These are phyloP conservation scores for Gadopsis marmoratus DNA, from an alignment of 2,797 vertebrate species.

Conservation along the genomic window DNA sequence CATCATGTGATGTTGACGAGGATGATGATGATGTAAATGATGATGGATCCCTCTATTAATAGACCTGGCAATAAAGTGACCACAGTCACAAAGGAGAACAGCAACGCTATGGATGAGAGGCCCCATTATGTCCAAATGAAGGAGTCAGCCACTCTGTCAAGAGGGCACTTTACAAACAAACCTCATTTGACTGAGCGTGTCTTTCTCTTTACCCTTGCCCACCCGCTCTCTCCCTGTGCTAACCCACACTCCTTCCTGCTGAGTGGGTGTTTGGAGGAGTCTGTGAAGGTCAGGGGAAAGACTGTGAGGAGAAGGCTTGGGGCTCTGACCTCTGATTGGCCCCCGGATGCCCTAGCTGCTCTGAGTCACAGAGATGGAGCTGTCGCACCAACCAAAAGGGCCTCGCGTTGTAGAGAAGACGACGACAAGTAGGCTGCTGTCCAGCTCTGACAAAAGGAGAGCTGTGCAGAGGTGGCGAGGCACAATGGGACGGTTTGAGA, in stretches of 20 bases:
- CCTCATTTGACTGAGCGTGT: constrained; percentile 68
- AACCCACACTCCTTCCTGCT: constrained; percentile 77
- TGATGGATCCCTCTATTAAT: constrained; percentile 83
- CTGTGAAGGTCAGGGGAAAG: constrained; percentile 75
- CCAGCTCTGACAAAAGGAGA: constrained; percentile 69
- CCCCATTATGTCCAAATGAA: constrained; percentile 80
- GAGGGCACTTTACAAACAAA: constrained; percentile 74
- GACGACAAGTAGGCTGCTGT: constrained; percentile 56
- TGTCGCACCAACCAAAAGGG: constrained; percentile 47
- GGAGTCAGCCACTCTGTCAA: constrained; percentile 74
- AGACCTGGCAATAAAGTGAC: constrained; percentile 71
- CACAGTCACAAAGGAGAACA: constrained; percentile 73
- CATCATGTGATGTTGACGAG: constrained; percentile 79
- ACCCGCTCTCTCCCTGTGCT: constrained; percentile 36
- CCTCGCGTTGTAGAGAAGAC: constrained; percentile 41
- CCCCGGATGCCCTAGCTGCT: constrained; percentile 57
- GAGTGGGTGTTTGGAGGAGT: constrained; percentile 78
- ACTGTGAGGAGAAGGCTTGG: constrained; percentile 53
- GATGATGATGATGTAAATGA: constrained; percentile 64
- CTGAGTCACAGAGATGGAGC: constrained; percentile 78
- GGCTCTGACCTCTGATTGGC: constrained; percentile 76
- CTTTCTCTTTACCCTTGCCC: constrained; percentile 56
- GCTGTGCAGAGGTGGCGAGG: constrained; percentile 75
- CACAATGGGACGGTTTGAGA: constrained; percentile 78
- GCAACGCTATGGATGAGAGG: constrained; percentile 69